Base-by-base conservation (phyloP, 2,888 invertebrate species). In the Pachliopta kotzebuea region DNA sequence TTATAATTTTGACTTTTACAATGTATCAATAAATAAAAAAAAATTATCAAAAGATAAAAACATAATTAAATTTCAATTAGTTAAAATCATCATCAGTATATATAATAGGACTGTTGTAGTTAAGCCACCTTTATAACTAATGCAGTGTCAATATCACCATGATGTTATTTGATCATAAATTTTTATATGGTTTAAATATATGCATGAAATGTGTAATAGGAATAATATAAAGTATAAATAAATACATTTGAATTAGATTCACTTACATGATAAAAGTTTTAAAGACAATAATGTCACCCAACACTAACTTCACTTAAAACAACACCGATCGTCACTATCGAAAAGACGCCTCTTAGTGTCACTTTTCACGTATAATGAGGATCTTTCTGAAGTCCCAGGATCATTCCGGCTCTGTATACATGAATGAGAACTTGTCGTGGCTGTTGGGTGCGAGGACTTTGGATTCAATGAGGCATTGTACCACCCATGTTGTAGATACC, bases 401-500 rank as follows among this genome's bases (percentile, higher is more conserved):
- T 91, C 91, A 91, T 90, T 92, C 91, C 31, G 86, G 87, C 81
- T 92, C 92, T 23, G 88, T 79, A 63, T 90, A 93, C 81, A 91
- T 92, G 70, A 93, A 92, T 68, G 90, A 91, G 74, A 93, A 93
- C 80, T 87, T 91, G 56, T 84, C 84, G 79, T 93, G 92, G 66
- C 86, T 82, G 71, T 92, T 88, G 9, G 92, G 90, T 0, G 84
- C 72, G 68, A 93, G 81, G 45, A 92, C 81, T 62, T 88, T 87
- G 2, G 94, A 94, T 71, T 94, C 93, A 67, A 96, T 93, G 50
- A 96, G 84, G 71, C 94, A 94, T 73, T 96, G 95, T 6, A 94
- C 91, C 0, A 95, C 86, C 95, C 95, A 96, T 2, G 93, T 93
- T 0, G 94, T 93, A 0, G 95, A 94, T 0, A 95, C 94, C 0